phyloP scores from a whole-genome alignment of 2,113 vertebrate genomes.

The Addax nasomaculatus region DNA sequence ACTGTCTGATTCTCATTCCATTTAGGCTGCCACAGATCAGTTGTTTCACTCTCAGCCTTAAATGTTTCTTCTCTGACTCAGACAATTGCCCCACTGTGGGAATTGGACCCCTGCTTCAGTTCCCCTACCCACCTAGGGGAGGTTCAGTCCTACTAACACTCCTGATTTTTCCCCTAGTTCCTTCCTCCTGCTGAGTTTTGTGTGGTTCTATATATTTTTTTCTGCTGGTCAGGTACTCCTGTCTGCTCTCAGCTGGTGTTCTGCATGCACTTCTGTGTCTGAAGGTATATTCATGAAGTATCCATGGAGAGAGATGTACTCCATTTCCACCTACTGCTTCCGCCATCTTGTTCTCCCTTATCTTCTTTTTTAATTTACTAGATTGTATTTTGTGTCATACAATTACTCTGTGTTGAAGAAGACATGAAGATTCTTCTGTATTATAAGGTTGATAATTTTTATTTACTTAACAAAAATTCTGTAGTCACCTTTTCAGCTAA shows the following conservation, averaged over 20 bases:
- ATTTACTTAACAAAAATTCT: not conserved
- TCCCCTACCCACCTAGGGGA: not conserved
- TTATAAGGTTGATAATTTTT: not conserved
- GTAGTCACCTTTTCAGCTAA: not conserved
- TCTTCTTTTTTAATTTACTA: not conserved
- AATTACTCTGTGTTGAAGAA: not conserved
- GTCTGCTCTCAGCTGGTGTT: not conserved
- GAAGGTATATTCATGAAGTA: not conserved
- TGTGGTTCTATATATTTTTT: not conserved
- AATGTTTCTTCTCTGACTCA: not conserved
- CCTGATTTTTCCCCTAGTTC: not conserved
- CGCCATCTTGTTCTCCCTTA: not conserved
- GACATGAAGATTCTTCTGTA: not conserved
- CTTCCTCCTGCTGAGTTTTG: not conserved
- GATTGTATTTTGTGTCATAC: constrained; percentile 10
- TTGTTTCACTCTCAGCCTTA: not conserved
- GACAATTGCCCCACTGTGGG: not conserved
- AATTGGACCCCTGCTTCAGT: not conserved
- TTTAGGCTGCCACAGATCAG: not conserved
- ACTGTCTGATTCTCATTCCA: not conserved
- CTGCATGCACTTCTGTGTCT: not conserved
- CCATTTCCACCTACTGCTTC: not conserved
- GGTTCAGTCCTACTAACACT: not conserved
- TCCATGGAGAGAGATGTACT: not conserved
- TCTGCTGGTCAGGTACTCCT: not conserved